Percentiles rank a stretch among this genome's conserved stretches.
These are phyloP conservation scores for Scolopax mira DNA, from an alignment of 2,113 vertebrate species.

Conservation along the genomic window DNA sequence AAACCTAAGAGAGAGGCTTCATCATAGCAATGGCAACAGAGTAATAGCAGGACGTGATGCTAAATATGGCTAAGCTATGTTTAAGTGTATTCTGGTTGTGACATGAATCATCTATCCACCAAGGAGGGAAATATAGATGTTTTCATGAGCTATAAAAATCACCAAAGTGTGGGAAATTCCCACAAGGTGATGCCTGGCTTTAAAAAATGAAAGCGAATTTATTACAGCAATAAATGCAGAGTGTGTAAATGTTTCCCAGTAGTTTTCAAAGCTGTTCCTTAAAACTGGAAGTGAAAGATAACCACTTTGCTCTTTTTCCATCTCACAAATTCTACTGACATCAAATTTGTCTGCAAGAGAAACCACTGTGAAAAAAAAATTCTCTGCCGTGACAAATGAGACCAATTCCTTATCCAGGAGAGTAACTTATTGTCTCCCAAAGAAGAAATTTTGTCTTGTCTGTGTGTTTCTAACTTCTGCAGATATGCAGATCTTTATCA, in stretches of 20 bases:
- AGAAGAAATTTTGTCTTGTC: neutral
- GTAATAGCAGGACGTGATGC: neutral
- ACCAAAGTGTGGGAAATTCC: neutral
- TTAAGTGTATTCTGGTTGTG: neutral
- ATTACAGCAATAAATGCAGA: neutral
- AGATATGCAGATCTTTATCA: neutral
- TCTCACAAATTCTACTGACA: neutral
- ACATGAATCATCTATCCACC: neutral
- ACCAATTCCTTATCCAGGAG: neutral
- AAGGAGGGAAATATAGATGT: neutral
- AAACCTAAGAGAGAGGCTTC: neutral
- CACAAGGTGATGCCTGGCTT: neutral
- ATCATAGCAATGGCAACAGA: neutral
- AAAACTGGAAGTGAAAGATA: neutral
- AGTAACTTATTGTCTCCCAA: neutral
- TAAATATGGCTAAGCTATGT: neutral
- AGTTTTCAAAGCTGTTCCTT: neutral
- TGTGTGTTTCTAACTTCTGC: neutral
- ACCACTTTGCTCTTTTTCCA: neutral
- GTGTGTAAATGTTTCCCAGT: neutral
- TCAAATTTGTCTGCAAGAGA: neutral
- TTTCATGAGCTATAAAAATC: neutral
- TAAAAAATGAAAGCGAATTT: conserved; percentile 3
- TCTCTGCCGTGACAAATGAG: neutral
- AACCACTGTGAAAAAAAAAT: neutral